phyloP scores from a whole-genome alignment of 2,888 invertebrate species.

The Tenthredo mesomela region DNA sequence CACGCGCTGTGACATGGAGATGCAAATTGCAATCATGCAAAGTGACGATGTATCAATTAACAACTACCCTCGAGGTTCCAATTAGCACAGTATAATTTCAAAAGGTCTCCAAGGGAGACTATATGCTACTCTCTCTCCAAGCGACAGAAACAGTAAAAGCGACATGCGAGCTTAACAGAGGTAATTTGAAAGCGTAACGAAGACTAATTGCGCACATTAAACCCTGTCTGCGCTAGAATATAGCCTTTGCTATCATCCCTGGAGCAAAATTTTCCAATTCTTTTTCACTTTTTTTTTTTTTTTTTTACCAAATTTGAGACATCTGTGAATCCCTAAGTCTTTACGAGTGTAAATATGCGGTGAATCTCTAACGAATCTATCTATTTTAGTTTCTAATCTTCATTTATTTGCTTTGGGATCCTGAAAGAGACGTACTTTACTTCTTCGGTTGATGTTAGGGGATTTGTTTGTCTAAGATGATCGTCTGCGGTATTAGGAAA shows the following conservation, averaged over 20 bases:
- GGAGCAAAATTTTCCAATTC: background rate
- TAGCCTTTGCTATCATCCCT: background rate
- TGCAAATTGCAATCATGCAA: slow-evolving; percentile 17
- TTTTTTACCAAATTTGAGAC: background rate
- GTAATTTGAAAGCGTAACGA: slow-evolving; percentile 28
- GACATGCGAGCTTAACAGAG: slow-evolving; percentile 15
- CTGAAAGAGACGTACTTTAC: background rate
- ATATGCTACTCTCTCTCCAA: background rate
- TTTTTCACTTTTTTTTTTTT: background rate
- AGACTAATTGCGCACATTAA: slow-evolving; percentile 40
- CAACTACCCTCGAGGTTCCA: slow-evolving; percentile 6
- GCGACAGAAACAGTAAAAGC: background rate
- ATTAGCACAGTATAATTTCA: slow-evolving; percentile 22
- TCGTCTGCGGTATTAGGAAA: background rate
- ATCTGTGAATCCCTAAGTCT: background rate
- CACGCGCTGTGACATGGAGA: background rate
- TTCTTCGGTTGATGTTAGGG: background rate
- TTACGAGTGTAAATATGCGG: background rate
- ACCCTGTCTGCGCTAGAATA: background rate
- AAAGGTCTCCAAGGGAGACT: slow-evolving; percentile 7
- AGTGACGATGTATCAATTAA: slow-evolving; percentile 10
- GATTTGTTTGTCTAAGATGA: background rate
- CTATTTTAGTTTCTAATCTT: background rate
- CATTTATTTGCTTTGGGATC: background rate
- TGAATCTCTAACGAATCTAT: background rate